Base-by-base conservation (phyloP, 2,888 invertebrate genomes). In the Andrena marginata region DNA sequence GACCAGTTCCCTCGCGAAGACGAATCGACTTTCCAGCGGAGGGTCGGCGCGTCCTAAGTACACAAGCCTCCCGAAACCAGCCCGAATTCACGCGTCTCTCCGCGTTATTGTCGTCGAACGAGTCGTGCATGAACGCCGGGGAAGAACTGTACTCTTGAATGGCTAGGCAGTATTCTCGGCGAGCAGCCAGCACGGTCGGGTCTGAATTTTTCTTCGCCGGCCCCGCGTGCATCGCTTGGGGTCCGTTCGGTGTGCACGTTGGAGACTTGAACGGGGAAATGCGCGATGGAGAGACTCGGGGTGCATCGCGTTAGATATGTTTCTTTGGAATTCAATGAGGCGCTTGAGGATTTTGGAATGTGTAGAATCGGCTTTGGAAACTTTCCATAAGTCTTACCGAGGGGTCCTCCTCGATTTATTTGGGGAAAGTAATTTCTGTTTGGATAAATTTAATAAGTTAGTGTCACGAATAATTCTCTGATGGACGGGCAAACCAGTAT, bases 41-140 rank as follows among this genome's bases (percentile, higher is more conserved):
- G 74, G 56, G 74, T 60, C 48, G 63, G 31, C 64, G 56, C 49
- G 56, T 80, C 82, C 71, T 82, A 80, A 82, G 49, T 48, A 68
- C 80, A 82, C 82, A 80, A 74, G 67, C 33, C 7, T 7, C 2
- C 51, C 42, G 48, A 51, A 42, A 33, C 72, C 63, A 23, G 20
- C 56, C 75, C 31, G 31, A 80, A 51, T 82, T 70, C 48, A 48
- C 56, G 29, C n/a, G 35, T 35, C 60, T 29, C 48, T 33, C 6
- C 35, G 23, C 1, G 59, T 63, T 68, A 68, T 68, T 76, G 59
- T 70, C 60, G 54, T 42, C 23, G 42, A 49, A 26, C 56, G 48
- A 68, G 75, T 56, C 64, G 49, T 67, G 73, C 70, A 78, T 70
- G 60, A 73, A 60, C 42, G 48, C 33, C 5, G 51, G 4, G 60